Conservation (phyloP, 2,888 invertebrate genomes). For the Rhorus exstirpatorius region DNA sequence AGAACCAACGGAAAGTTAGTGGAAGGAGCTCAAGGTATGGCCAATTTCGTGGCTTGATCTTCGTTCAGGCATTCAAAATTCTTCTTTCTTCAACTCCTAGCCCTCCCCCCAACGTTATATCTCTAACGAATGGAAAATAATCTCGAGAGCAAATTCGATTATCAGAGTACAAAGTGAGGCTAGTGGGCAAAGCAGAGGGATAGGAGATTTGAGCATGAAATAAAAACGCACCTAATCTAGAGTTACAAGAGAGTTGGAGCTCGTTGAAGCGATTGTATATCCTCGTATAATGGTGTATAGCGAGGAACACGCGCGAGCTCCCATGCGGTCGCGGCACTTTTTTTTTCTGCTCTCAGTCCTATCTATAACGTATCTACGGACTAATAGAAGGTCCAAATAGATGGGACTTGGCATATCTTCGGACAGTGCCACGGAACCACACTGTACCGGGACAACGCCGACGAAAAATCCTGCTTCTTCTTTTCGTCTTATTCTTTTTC, state of each 20-base stretch:
- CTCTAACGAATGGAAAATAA: constrained; percentile 56
- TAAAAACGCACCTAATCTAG: constrained; percentile 64
- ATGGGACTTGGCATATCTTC: constrained; percentile 67
- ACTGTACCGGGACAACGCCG: neutral
- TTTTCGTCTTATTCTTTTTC: constrained; percentile 35
- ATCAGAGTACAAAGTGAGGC: constrained; percentile 67
- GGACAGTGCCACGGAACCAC: constrained; percentile 57
- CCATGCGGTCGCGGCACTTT: constrained; percentile 19
- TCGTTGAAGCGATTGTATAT: constrained; percentile 54
- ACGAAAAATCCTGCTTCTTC: constrained; percentile 26
- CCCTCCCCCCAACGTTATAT: constrained; percentile 12
- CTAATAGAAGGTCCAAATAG: constrained; percentile 72
- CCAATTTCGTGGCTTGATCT: constrained; percentile 43
- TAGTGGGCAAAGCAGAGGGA: constrained; percentile 42
- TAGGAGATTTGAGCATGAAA: constrained; percentile 32
- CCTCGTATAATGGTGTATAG: neutral
- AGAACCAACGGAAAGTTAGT: constrained; percentile 24
- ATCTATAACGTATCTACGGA: constrained; percentile 70
- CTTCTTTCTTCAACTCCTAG: constrained; percentile 4
- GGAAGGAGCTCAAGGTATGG: constrained; percentile 37
- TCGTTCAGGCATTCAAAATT: constrained; percentile 28
- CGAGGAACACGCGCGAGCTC: constrained; percentile 46
- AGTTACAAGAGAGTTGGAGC: constrained; percentile 59
- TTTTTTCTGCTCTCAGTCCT: constrained; percentile 27
- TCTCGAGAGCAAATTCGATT: constrained; percentile 69